Evolutionary conservation across 2,797 vertebrate genomes (phyloP), one percentile per base, ranked within the genome.

Genomic region (Atherinosoma microstoma): DNA sequence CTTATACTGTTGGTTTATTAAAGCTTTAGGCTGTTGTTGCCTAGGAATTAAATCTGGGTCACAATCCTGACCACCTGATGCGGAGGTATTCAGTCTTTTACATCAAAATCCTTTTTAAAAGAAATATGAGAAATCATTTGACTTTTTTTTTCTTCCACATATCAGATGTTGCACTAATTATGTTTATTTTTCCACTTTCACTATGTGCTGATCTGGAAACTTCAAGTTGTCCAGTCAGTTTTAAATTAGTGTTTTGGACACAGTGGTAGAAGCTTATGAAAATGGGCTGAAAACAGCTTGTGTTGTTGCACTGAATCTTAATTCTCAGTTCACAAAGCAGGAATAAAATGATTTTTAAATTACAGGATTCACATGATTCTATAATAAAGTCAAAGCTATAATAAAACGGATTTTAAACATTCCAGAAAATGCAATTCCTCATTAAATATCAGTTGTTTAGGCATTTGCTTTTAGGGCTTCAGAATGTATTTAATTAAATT

Each of bases 401-500:
- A 12, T 36, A 2, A 11, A 71, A 10, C n/a, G 0, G 6, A 70
- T 54, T 18, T 73, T 72, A 29, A 64, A 42, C 8, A 18, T 0
- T 16, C 18, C 58, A 49, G 32, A 61, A 58, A 15, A 64, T 68
- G 29, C 27, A 67, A 18, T 40, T 29, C 1, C 7, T 47, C 24
- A 51, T 30, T 18, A 60, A 53, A 15, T 64, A 34, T 74, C 4
- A 2, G 24, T 34, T 22, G 2, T 18, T 27, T 7, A 36, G 27
- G 22, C n/a, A 15, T 32, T 45, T 67, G 24, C 11, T 58, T 42
- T 3, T 8, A 29, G 4, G 24, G 67, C 18, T 38, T 60, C 15
- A 45, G 24, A 3, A 70, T 45, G 8, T 56, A 61, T 64, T 70
- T 40, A 13, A 56, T 10, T 60, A 66, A 75, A 64, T 32, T 56